Conservation (phyloP, 2,797 vertebrate genomes). For the Carcharodon carcharias region DNA sequence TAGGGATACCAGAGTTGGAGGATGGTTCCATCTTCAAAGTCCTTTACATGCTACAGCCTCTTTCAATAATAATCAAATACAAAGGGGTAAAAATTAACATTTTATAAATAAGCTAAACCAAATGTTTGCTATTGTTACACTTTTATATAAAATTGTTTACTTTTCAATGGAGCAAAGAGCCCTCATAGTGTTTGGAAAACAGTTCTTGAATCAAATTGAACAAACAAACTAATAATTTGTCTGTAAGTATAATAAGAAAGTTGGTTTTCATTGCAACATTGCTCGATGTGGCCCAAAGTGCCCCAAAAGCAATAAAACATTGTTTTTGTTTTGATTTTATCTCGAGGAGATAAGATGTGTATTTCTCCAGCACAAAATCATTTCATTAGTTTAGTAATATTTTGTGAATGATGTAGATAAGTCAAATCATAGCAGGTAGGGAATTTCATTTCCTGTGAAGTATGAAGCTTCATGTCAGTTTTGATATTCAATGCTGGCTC, state of each 20-base stretch:
- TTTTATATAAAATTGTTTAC: not conserved
- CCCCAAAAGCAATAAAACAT: slow-evolving; percentile 13
- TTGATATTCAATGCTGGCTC: not conserved
- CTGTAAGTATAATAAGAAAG: not conserved
- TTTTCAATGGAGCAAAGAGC: not conserved
- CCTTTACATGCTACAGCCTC: not conserved
- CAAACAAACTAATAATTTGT: slow-evolving; percentile 23
- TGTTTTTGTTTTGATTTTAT: slow-evolving; percentile 23
- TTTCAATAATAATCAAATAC: not conserved
- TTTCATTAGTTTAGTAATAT: slow-evolving; percentile 87
- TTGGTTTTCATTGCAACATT: not conserved
- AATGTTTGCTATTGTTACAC: not conserved
- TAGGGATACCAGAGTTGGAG: not conserved
- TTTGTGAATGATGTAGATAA: slow-evolving; percentile 46
- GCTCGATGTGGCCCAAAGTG: not conserved
- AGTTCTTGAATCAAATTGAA: not conserved
- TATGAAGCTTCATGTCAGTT: not conserved
- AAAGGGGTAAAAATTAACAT: not conserved
- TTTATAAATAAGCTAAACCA: not conserved
- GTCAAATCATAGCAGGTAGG: not conserved
- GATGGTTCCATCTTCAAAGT: not conserved
- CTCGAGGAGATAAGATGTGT: slow-evolving; percentile 25
- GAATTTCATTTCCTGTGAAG: slow-evolving; percentile 36
- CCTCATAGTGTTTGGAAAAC: not conserved
- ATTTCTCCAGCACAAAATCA: slow-evolving; percentile 61